Evolutionary conservation across 2,797 vertebrate species (phyloP).

Genomic region (Loriculus beryllinus): DNA sequence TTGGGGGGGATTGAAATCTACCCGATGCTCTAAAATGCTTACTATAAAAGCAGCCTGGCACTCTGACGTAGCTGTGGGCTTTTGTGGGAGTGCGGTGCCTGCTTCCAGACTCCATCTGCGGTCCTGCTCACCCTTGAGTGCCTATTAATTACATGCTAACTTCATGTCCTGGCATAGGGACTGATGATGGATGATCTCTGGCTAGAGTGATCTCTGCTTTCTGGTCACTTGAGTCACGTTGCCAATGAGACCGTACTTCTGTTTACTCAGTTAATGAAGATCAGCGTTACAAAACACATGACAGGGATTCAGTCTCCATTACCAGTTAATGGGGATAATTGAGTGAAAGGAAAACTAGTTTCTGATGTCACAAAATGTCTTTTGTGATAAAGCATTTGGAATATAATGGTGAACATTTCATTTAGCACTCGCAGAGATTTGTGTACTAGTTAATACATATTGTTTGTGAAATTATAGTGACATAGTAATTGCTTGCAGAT

Average conservation of each 20-base stretch:
- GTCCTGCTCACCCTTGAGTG: not conserved
- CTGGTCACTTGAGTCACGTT: not conserved
- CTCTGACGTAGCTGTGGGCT: not conserved
- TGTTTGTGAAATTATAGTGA: constrained; percentile 41
- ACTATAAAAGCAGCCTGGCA: not conserved
- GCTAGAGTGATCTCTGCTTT: not conserved
- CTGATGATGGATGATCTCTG: not conserved
- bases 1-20: not conserved
- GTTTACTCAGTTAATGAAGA: constrained; percentile 55
- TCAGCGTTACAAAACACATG: not conserved
- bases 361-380: constrained; percentile 50
- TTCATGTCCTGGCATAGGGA: not conserved
- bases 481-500: constrained; percentile 47
- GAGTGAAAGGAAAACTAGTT: constrained; percentile 58
- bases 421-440: constrained; percentile 5
- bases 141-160: not conserved
- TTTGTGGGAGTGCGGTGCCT: not conserved
- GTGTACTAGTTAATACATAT: not conserved
- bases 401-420: constrained; percentile 35
- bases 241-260: constrained; percentile 23
- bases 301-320: constrained; percentile 30
- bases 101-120: not conserved
- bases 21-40: not conserved
- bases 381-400: constrained; percentile 25
- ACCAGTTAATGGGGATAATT: constrained; percentile 53